Evolutionary conservation across 2,888 invertebrate genomes (phyloP), one percentile per base, ranked within the genome.

Genomic region (Malachius bipustulatus): DNA sequence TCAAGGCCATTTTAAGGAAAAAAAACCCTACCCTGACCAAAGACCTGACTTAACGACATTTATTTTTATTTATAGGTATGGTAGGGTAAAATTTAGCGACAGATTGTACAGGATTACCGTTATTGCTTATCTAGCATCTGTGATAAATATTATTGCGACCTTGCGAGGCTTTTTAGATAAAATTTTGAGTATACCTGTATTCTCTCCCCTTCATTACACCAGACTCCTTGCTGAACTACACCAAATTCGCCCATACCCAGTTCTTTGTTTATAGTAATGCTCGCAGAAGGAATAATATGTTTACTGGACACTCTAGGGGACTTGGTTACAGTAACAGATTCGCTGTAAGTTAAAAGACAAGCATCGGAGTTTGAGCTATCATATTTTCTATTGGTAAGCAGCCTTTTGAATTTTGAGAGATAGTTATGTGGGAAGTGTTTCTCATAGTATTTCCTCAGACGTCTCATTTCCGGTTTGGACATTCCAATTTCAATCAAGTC

Each of bases 231-330:
- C 58, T 94, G 94, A 1, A 98, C 97, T 9, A 91, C 85, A 3
- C 97, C 97, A 66, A 98, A 98, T 62, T 98, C 96, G 9, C 98
- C 97, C 51, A 82, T 84, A 15, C 97, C 97, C 37, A 98, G 67
- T 56, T 91, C 90, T 59, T 94, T 93, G 59, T 90, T 90, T 31
- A 94, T 82, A 39, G 84, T 81, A 51, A 96, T 90, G 46, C 87
- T 82, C 53, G 91, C 90, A 16, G 87, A 81, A 16, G 62, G 62
- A 47, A 77, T 77, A 43, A 90, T 84, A 60, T 94, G 90, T 59
- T 89, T 88, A 54, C 83, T 84, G 35, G 83, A 79, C 34, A 80
- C 76, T 49, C 75, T 70, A 3, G 70, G 63, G n/a, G 59, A 50
- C 41, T 54, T 58, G 2, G 59, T 58, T 32, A 34, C 31, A 27